Base-by-base conservation (phyloP, 2,888 invertebrate species). In the Hesperia comma region DNA sequence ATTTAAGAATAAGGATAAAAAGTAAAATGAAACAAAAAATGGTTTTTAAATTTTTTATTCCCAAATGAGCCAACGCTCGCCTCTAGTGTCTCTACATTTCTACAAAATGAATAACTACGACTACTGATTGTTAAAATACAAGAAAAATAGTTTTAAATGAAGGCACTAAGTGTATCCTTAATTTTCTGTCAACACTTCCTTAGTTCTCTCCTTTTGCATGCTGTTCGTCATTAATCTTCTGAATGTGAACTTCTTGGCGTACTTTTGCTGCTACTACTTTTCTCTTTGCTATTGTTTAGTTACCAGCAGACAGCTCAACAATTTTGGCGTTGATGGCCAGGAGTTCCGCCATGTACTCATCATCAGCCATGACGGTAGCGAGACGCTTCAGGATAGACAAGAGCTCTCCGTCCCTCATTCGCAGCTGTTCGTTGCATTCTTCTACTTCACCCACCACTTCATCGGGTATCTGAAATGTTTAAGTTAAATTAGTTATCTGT, bases 271-370 rank as follows among this genome's bases (percentile, higher is more conserved):
- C 57, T 33, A 8, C 58, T 33, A 62, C 1, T 19, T 53, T 40
- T 17, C n/a, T 58, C 40, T n/a, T 63, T 66, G 73, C 80, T 85
- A 37, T 79, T 80, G 21, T 63, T 58, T 64, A 64, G 6, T 58
- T 15, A 51, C 88, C 92, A 68, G 92, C 90, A 8, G 92, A 92
- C 0, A 92, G 82, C 68, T 88, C 83, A 0, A 90, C 92, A 78
- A 98, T 95, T 77, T 95, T 94, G 74, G 95, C 92, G 87, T 98
- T 97, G 79, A 97, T 95, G 61, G 94, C 94, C 74, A 96, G 88
- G 60, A 97, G 92, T 84, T 97, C 96, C 21, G 92, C 91, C 82
- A 97, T 93, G 82, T 96, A 98, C 74, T 94, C 94, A 75, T 95
- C 93, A 80, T 98, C 97, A 26, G 94, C 92, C 83, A 97, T 93